These are phyloP conservation scores for Microctonus brassicae DNA, from an alignment of 2,888 invertebrate genomes.

Conservation along the genomic window DNA sequence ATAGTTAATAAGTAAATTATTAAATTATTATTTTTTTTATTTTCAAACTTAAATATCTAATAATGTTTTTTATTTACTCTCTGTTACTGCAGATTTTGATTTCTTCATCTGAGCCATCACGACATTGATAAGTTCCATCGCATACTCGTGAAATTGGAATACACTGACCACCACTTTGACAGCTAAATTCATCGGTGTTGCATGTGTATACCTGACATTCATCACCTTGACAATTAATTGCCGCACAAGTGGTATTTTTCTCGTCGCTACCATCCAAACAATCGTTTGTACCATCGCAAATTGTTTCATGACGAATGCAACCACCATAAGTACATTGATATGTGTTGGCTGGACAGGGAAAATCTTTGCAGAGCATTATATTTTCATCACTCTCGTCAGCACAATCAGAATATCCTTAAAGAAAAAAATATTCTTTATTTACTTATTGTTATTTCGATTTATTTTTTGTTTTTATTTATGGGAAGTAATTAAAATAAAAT, in stretches of 20 bases:
- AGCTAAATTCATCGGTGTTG: slow-evolving; percentile 52
- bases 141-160: slow-evolving; percentile 49
- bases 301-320: slow-evolving; percentile 53
- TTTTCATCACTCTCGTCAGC: slow-evolving; percentile 55
- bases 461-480: background rate
- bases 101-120: slow-evolving; percentile 55
- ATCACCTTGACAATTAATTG: slow-evolving; percentile 46
- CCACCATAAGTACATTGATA: slow-evolving; percentile 56
- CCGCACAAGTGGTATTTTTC: slow-evolving; percentile 42
- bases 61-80: slow-evolving; percentile 42
- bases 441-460: slow-evolving; percentile 1
- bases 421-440: slow-evolving; percentile 2
- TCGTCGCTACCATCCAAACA: slow-evolving; percentile 58
- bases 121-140: slow-evolving; percentile 55
- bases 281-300: slow-evolving; percentile 56
- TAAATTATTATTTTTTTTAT: background rate
- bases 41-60: background rate
- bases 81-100: slow-evolving; percentile 42
- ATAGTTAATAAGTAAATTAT: background rate
- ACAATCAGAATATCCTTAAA: slow-evolving; percentile 54
- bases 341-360: slow-evolving; percentile 50
- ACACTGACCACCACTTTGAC: slow-evolving; percentile 51
- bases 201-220: slow-evolving; percentile 48
- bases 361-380: slow-evolving; percentile 49
- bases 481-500: background rate